Evolutionary conservation across 2,113 vertebrate genomes (phyloP).

Genomic region (Paracanthobrama guichenoti): DNA sequence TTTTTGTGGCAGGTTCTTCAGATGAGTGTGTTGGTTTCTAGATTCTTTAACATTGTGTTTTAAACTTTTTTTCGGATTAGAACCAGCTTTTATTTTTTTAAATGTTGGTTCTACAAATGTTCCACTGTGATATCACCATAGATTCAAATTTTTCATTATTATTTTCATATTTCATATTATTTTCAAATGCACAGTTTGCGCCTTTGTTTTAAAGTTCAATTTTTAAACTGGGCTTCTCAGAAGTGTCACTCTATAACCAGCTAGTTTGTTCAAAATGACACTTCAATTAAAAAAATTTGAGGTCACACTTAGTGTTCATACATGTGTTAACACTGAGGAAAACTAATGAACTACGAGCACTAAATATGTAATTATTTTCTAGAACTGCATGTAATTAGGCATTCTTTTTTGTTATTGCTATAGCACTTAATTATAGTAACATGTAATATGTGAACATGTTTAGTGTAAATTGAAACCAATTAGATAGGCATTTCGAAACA

Average conservation of each 20-base stretch:
- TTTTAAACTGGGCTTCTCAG: not conserved
- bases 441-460: conserved; percentile 22
- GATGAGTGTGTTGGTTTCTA: not conserved
- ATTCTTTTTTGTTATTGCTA: conserved; percentile 15
- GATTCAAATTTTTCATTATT: too few species aligned
- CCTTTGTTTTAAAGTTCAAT: not conserved
- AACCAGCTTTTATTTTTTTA: not conserved
- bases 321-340: conserved; percentile 9
- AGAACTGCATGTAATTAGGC: conserved; percentile 25
- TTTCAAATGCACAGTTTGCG: not conserved
- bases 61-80: not conserved
- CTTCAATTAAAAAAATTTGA: not conserved
- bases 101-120: not conserved
- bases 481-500: conserved; percentile 11
- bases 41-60: not conserved
- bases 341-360: conserved; percentile 23
- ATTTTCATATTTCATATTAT: too few species aligned
- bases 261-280: not conserved
- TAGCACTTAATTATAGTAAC: conserved; percentile 31
- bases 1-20: not conserved
- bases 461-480: conserved; percentile 33
- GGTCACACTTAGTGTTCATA: conserved; percentile 6
- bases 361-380: conserved; percentile 36
- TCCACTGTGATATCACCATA: not conserved
- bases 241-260: not conserved